These are phyloP conservation scores for Neotoxoptera formosana DNA, from an alignment of 1,140 invertebrate species.

Conservation along the genomic window DNA sequence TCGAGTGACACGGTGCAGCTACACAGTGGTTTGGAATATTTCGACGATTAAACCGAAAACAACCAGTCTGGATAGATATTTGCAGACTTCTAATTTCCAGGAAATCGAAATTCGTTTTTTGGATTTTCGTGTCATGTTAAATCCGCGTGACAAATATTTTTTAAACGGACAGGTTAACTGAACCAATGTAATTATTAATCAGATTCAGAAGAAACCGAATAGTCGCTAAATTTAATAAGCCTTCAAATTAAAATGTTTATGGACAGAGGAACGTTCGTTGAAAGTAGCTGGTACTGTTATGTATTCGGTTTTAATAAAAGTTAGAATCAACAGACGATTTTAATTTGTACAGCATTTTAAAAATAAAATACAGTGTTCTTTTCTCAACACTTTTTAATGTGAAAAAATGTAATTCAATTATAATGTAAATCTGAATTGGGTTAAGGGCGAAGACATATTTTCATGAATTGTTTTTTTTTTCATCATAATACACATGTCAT, in stretches of 20 bases:
- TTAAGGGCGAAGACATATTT: neutral
- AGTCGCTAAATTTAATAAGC: neutral
- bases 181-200: neutral
- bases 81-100: neutral
- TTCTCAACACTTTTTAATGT: neutral
- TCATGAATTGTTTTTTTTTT: neutral
- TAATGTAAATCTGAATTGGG: neutral
- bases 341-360: neutral
- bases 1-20: neutral
- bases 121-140: neutral
- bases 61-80: neutral
- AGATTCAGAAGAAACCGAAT: neutral
- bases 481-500: conserved; percentile 1
- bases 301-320: neutral
- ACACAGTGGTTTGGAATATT: neutral
- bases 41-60: neutral
- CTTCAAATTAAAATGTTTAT: neutral
- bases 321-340: neutral
- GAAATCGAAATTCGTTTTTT: neutral
- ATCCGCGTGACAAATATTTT: neutral
- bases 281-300: neutral
- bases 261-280: neutral
- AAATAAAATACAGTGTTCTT: neutral
- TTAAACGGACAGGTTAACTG: neutral
- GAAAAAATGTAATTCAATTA: neutral